A percentile compares a stretch with the other conserved stretches of the same genome.
Conservation (phyloP, 2,797 vertebrate species). For the Gallirallus australis region DNA sequence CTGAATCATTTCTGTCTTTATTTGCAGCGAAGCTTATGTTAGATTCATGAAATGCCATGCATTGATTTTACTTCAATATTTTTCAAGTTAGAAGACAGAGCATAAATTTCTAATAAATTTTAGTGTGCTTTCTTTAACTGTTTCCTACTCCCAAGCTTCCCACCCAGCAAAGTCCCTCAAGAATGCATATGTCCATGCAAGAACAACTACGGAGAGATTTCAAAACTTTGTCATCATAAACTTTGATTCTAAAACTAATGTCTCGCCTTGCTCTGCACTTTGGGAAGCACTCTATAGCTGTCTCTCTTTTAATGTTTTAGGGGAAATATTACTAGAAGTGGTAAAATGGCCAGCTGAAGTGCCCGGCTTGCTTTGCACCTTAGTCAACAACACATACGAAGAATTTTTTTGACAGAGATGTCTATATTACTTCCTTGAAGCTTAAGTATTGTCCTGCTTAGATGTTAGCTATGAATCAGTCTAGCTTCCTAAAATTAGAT, state of each 20-base stretch:
- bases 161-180: neutral
- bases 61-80: fast-evolving
- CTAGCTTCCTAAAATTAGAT: neutral
- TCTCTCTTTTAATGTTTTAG: neutral
- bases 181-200: neutral
- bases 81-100: neutral
- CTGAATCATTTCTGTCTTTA: constrained; percentile 8
- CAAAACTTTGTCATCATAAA: neutral
- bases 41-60: neutral
- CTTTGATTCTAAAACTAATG: neutral
- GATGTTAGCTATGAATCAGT: neutral
- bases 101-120: neutral
- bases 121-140: neutral
- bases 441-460: neutral
- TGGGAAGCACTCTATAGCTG: neutral
- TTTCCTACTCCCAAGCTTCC: neutral
- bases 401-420: neutral
- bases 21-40: neutral
- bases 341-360: neutral
- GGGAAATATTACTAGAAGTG: neutral
- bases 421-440: neutral
- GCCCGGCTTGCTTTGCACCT: neutral
- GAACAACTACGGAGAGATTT: neutral
- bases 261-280: neutral
- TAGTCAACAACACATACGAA: neutral